Base-by-base conservation (phyloP, 2,888 invertebrate species). In the Miltochrista miniata region DNA sequence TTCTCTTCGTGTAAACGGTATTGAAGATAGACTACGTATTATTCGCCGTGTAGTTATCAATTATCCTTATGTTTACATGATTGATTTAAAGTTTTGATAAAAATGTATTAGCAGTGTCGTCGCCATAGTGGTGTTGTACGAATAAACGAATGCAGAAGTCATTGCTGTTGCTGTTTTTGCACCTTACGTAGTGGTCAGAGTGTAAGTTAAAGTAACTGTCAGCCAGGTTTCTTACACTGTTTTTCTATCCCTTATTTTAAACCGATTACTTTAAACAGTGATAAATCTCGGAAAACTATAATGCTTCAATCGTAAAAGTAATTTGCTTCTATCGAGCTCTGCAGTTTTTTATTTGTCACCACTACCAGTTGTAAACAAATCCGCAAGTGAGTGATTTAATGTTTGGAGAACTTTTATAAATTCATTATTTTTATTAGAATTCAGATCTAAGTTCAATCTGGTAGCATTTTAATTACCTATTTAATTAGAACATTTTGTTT, bases 121-220 rank as follows among this genome's bases (percentile, higher is more conserved):
- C 87, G 87, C 87, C 89, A 89, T 87, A 85, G 83, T 83, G 83
- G 79, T 82, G 74, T 79, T 81, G 76, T 80, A 76, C 76, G 70
- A 81, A 83, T 81, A 74, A 79, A 75, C 76, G 70, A 81, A 83
- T 81, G 80, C 76, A 76, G 79, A 78, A 87, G 79, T 85, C 83
- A 81, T 81, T 79, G 76, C 78, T 81, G 38, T 38, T 38, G 76
- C 71, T 83, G 80, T 82, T 85, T 66, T 68, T 76, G 76, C 81
- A 78, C 70, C 68, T 79, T 83, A 83, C 76, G 79, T 84, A 83
- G 79, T 81, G 74, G 74, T 81, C 81, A 79, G 81, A 79, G 80
- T 83, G 74, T 81, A 82, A 76, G 77, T 74, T 68, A 64, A 74
- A 68, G 76, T 79, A 83, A 74, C 82, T 87, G 86, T 86, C 85